These are phyloP conservation scores for Macrophya annulata DNA, from an alignment of 2,888 invertebrate genomes.

Conservation along the genomic window DNA sequence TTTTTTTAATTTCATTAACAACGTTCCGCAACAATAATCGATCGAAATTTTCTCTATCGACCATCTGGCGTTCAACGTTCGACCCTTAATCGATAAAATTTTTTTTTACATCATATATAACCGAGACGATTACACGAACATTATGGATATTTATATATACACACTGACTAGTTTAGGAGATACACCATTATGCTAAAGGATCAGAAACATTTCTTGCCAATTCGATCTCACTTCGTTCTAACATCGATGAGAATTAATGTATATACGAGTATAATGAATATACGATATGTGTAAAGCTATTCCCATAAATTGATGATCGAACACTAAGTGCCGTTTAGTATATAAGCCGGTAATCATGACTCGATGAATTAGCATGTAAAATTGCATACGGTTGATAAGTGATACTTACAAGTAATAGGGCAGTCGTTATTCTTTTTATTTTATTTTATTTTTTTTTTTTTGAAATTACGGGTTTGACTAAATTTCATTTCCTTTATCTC, in stretches of 20 bases:
- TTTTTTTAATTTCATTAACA: constrained; percentile 74
- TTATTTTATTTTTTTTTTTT: not conserved
- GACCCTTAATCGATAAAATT: too few relatives aligned
- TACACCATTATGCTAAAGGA: too few relatives aligned
- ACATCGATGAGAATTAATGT: not conserved
- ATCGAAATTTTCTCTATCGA: constrained; percentile 67
- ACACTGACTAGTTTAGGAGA: too few relatives aligned
- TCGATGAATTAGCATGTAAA: constrained; percentile 71
- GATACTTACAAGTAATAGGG: constrained; percentile 39
- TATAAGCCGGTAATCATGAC: constrained; percentile 68
- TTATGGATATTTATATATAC: not conserved
- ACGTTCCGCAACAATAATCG: constrained; percentile 69
- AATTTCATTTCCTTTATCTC: not conserved
- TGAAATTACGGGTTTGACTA: not conserved
- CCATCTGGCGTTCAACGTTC: too few relatives aligned
- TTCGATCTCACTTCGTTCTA: not conserved
- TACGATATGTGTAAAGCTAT: not conserved
- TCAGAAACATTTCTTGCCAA: too few relatives aligned
- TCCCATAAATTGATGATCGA: constrained; percentile 12
- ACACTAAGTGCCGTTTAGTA: constrained; percentile 59
- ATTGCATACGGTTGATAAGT: constrained; percentile 61
- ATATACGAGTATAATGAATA: too few relatives aligned
- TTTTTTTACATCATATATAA: not conserved
- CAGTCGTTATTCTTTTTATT: not conserved
- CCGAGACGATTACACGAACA: not conserved